phyloP scores from a whole-genome alignment of 2,797 vertebrate genomes.

The Sebastes melanostomus region DNA sequence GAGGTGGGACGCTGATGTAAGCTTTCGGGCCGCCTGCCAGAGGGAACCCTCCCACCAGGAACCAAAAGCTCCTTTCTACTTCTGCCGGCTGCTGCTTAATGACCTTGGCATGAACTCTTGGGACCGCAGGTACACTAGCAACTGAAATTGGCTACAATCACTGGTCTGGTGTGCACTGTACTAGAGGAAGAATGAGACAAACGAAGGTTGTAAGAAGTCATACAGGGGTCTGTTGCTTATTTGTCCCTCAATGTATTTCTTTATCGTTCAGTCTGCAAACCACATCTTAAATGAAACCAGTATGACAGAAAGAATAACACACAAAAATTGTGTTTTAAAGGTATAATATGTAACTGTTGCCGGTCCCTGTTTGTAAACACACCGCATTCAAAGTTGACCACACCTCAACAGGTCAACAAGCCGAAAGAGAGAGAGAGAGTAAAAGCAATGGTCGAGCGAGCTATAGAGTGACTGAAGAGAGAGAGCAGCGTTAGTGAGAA shows the following conservation, averaged over 20 bases:
- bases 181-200: not conserved
- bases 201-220: not conserved
- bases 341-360: no score
- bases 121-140: conserved; percentile 91
- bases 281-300: not conserved
- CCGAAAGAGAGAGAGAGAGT: no score
- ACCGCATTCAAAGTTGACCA: no score
- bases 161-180: not conserved
- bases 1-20: conserved; percentile 76
- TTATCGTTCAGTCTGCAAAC: not conserved
- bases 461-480: no score
- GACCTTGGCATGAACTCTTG: conserved; percentile 99
- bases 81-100: conserved; percentile 92
- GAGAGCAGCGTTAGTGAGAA: no score
- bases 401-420: no score
- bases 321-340: not conserved
- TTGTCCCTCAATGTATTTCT: not conserved
- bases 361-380: no score
- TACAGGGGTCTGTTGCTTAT: not conserved
- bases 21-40: conserved; percentile 82
- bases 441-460: no score
- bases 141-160: not conserved
- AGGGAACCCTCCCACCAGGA: conserved; percentile 84
- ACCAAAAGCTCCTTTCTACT: conserved; percentile 93
- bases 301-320: not conserved